phyloP scores from a whole-genome alignment of 2,888 invertebrate genomes.

The Scrobipalpa costella region DNA sequence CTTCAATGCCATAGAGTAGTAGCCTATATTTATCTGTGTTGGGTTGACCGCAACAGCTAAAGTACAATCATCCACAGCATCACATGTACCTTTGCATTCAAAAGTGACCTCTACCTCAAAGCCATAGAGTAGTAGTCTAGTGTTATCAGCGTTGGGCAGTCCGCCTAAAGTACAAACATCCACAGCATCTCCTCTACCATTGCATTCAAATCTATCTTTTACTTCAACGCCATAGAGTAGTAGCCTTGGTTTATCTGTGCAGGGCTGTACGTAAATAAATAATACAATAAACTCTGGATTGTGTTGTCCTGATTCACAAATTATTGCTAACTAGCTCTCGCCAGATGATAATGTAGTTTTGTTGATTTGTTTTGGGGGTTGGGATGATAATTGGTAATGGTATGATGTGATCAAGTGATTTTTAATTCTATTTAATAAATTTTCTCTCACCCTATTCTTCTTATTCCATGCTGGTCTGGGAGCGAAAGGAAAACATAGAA shows the following conservation, averaged over 20 bases:
- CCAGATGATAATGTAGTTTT: neutral
- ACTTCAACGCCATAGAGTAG: neutral
- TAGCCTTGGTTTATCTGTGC: neutral
- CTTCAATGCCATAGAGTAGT: neutral
- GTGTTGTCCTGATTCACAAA: slow-evolving; percentile 56
- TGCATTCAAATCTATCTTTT: slow-evolving; percentile 3
- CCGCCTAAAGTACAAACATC: neutral
- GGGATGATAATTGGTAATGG: slow-evolving; percentile 36
- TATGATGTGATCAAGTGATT: neutral
- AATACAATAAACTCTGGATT: slow-evolving; percentile 47
- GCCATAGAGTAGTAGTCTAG: neutral
- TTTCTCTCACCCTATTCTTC: neutral
- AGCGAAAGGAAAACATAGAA: too few species aligned
- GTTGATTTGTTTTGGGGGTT: slow-evolving; percentile 2
- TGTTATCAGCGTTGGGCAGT: too few species aligned
- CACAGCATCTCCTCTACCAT: neutral
- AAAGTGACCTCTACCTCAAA: neutral
- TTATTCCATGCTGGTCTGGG: too few species aligned
- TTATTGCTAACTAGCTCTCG: slow-evolving; percentile 53
- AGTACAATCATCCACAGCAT: neutral
- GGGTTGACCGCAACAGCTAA: slow-evolving; percentile 57
- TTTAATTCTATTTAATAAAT: neutral
- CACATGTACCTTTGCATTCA: neutral
- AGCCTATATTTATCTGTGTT: slow-evolving; percentile 10
- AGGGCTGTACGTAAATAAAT: slow-evolving; percentile 61